Evolutionary conservation across 2,888 invertebrate genomes (phyloP), one percentile per base, ranked within the genome.

Genomic region (Embidobia sp.): DNA sequence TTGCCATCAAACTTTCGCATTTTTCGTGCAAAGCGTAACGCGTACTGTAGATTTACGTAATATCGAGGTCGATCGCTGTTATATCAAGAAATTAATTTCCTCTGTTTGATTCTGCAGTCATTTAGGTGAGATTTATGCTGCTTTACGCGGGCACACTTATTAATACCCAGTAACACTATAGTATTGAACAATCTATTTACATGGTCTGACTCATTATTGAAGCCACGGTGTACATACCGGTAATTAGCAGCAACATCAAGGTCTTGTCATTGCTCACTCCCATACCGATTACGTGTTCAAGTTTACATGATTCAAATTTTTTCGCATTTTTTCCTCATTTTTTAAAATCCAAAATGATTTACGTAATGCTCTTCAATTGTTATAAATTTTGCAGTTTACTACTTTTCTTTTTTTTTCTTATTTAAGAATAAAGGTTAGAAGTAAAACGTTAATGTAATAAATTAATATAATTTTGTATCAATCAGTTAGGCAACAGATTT

Each of bases 211-310:
- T 82, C 84, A 85, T 74, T 81, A 77, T 55, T 31, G 55, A 55
- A 59, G 49, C 26, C 57, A 70, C 74, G 55, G 64, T 66, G 57
- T 33, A 44, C 67, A 72, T 57, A 69, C 72, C 79, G 73, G 76
- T 81, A 84, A 87, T 85, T 86, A 84, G 78, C 81, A 75, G 73
- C 53, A 76, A 73, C 80, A 82, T 82, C 84, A 82, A 84, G 84
- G 83, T 77, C 84, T 84, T 77, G 66, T 73, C 76, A 69, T 63
- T 69, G 75, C 75, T 53, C 61, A 69, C 73, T 66, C 80, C 78
- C 77, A 78, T 72, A 49, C 66, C 51, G 66, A 67, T 77, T 72
- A 72, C 66, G 37, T 64, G 64, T 51, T 44, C 57, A 49, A 42
- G 8, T 44, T 53, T 42, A 18, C 59, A 61, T 55, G 22, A 22